Percentiles rank a stretch among this genome's conserved stretches.
phyloP scores from a whole-genome alignment of 2,113 vertebrate genomes.

The Fulmarus glacialis region DNA sequence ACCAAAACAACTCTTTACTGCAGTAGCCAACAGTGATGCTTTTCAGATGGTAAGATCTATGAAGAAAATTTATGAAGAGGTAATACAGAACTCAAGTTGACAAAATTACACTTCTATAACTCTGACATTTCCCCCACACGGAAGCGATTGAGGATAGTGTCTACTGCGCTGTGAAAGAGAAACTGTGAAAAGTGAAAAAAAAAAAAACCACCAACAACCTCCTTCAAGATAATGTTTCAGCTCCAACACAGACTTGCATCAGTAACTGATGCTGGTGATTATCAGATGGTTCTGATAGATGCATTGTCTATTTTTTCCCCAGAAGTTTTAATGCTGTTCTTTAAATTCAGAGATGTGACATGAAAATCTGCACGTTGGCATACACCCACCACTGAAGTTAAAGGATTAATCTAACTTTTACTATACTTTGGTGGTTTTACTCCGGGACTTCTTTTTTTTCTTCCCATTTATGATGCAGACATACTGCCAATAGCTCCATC shows the following conservation, averaged over 20 bases:
- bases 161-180: neutral
- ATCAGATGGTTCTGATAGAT: neutral
- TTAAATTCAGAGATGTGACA: neutral
- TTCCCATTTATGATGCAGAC: neutral
- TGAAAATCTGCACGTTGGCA: neutral
- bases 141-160: neutral
- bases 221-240: neutral
- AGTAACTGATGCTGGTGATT: neutral
- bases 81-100: neutral
- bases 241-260: neutral
- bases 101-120: neutral
- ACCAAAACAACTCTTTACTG: neutral
- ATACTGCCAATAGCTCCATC: neutral
- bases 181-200: neutral
- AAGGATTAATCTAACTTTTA: neutral
- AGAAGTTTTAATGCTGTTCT: neutral
- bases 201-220: no score
- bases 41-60: neutral
- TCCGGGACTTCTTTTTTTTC: neutral
- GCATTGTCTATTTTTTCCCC: neutral
- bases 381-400: neutral
- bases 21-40: neutral
- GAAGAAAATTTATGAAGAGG: neutral
- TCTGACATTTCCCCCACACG: neutral
- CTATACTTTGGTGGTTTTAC: neutral